Base-by-base conservation (phyloP, 2,888 invertebrate genomes). In the Drosophila eohydei region DNA sequence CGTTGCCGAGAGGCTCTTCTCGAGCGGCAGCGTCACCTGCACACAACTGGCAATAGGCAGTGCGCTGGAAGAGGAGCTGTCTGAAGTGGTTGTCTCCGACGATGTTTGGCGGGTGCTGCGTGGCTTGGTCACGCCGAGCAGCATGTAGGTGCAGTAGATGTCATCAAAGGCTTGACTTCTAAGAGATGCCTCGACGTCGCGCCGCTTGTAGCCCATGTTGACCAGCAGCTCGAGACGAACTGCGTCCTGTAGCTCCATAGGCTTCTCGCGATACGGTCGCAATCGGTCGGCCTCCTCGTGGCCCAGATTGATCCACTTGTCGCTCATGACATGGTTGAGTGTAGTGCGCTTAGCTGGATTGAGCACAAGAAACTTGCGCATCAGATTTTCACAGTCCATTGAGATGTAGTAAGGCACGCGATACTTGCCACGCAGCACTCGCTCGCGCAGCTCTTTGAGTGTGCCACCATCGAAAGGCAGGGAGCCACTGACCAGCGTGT, bases 381-480 rank as follows among this genome's bases (percentile, higher is more conserved):
- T 95, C 84, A 99, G 95, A 94, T 98, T 98, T 95, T 99, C 99
- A 94, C 99, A 99, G 94, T 99, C 99, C 87, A 99, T 99, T 81
- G 99, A 99, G 98, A 99, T 99, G 95, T 99, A 99, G 95, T 99
- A 99, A 74, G 99, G 99, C 94, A 99, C 99, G 93, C 95, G 94
- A 94, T 99, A 99, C 94, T 99, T 99, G 84, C 99, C 99, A 79
- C 99, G 95, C 82, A 99, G 95, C 83, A 99, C 99, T 78, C 99
- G 94, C 93, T 99, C 99, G 85, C 99, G 94, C 71, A 99, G 94
- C 92, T 99, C 99, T 94, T 98, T 95, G 82, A 99, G 95, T 91
- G 99, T 99, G 92, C 99, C 98, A 72, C 99, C 99, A 94, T 99
- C 99, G 94, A 99, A 99, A 80, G 99, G 99, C 93, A 99, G 95